A percentile compares a stretch with the other conserved stretches of the same genome.
phyloP scores from a whole-genome alignment of 2,113 vertebrate species.

The Gymnogyps californianus region DNA sequence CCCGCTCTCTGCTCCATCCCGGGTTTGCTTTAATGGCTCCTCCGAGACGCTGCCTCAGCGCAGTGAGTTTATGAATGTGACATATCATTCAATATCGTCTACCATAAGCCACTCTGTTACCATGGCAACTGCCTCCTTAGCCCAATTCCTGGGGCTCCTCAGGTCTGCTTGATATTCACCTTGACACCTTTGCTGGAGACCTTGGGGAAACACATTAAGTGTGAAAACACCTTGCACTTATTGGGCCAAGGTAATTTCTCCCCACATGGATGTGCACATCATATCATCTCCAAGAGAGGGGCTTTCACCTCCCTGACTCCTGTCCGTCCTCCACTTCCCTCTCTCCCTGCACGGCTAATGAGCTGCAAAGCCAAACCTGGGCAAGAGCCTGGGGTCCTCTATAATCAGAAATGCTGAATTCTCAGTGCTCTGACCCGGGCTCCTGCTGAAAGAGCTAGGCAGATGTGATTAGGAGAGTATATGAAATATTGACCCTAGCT shows the following conservation, averaged over 20 bases:
- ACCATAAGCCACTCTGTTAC: conserved; percentile 35
- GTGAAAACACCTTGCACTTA: background rate
- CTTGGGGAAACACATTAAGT: background rate
- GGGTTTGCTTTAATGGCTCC: background rate
- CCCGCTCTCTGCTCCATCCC: background rate
- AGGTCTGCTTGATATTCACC: conserved; percentile 28
- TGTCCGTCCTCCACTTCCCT: background rate
- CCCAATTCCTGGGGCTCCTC: background rate
- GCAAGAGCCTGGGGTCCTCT: background rate
- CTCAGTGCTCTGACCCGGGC: background rate
- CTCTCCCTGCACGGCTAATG: background rate
- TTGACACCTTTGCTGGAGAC: background rate
- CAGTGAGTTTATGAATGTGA: background rate
- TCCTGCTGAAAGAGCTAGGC: background rate
- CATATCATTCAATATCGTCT: background rate
- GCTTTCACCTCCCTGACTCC: background rate
- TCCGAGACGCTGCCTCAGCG: background rate
- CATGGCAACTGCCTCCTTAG: conserved; percentile 25
- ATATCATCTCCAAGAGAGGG: background rate
- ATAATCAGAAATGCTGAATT: background rate
- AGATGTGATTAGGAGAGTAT: background rate
- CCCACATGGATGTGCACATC: fast-evolving
- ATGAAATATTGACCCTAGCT: background rate
- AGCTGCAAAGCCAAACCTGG: background rate
- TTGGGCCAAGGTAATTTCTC: background rate